phyloP scores from a whole-genome alignment of 2,113 vertebrate genomes.

The Petrocephalus zakoni region DNA sequence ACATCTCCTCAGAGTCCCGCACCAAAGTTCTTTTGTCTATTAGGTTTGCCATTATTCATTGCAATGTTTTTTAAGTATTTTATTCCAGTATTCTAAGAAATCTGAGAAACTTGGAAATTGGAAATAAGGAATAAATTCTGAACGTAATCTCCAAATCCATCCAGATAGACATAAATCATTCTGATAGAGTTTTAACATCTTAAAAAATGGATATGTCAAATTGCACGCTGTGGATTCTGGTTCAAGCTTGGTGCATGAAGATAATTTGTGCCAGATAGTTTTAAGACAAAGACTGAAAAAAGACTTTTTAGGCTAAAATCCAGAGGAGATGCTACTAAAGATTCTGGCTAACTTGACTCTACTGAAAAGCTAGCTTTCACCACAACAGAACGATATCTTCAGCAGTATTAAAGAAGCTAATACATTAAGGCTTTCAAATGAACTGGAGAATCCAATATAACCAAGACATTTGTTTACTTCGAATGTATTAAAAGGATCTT shows the following conservation, averaged over 20 bases:
- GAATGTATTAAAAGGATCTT: not conserved
- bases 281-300: not conserved
- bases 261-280: not conserved
- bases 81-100: not conserved
- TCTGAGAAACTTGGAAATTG: not conserved
- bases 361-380: not conserved
- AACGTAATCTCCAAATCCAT: not conserved
- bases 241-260: not conserved
- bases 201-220: not conserved
- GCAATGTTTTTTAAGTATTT: not conserved
- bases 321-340: not conserved
- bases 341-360: not conserved
- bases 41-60: not conserved
- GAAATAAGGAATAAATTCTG: not conserved
- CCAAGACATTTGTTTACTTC: not conserved
- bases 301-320: not conserved
- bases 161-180: not conserved
- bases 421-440: not conserved
- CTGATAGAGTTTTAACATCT: not conserved
- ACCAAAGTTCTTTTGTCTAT: not conserved
- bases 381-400: not conserved
- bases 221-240: not conserved
- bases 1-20: not conserved
- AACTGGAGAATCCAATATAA: not conserved
- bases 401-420: not conserved